phyloP scores from a whole-genome alignment of 2,113 vertebrate species.

The Henicopernis longicauda region DNA sequence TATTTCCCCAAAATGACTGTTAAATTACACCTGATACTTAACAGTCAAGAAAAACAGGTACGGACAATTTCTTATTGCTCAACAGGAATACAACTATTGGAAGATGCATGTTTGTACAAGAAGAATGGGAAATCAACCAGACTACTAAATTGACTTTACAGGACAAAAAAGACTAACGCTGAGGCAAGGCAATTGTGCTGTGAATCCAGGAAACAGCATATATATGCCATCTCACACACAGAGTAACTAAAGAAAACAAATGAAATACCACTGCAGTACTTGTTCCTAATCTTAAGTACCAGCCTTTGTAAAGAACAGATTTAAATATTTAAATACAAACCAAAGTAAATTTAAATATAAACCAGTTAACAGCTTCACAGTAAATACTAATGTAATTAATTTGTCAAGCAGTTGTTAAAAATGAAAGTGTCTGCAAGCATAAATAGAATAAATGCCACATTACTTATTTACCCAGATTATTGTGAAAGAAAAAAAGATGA shows the following conservation, averaged over 20 bases:
- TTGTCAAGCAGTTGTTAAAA: neutral
- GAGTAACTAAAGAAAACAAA: neutral
- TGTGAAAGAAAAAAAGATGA: neutral
- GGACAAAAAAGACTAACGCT: neutral
- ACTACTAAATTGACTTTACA: neutral
- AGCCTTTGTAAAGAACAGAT: neutral
- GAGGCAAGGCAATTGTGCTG: neutral
- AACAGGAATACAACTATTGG: neutral
- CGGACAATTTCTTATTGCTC: neutral
- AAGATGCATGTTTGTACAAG: neutral
- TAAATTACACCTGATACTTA: neutral
- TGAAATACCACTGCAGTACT: neutral
- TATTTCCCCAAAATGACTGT: neutral
- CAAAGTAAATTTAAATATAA: neutral
- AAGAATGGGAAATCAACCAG: neutral
- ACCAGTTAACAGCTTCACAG: neutral
- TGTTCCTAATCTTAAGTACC: neutral
- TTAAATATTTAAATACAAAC: neutral
- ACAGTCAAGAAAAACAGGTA: conserved; percentile 8
- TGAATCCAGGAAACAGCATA: neutral
- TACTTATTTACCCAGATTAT: neutral
- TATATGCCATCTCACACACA: neutral
- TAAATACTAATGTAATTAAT: neutral
- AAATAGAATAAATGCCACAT: neutral
- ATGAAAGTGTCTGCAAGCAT: neutral